Evolutionary conservation across 2,888 invertebrate genomes (phyloP), one percentile per base, ranked within the genome.

Genomic region (Frankliniella fusca): DNA sequence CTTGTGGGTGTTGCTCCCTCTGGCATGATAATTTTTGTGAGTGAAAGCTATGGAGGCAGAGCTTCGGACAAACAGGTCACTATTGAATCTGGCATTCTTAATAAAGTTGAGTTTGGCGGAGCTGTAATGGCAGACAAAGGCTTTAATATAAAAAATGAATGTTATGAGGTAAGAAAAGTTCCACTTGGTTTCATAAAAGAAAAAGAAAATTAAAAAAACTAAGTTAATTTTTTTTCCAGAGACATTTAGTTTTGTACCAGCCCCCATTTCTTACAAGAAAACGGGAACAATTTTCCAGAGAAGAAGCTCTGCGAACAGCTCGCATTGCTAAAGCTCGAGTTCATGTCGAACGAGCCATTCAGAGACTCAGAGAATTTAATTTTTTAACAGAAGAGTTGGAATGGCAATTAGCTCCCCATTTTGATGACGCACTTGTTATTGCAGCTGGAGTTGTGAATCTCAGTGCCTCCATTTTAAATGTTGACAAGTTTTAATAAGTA

Each of bases 11-110:
- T 83, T 70, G 85, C 86, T 48, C 86, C 87, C 3, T 85, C 86
- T 85, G 86, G 87, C 3, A 81, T 86, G 1, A 86, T 88, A 23
- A 86, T 85, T 83, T 87, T 85, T 85, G 84, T 87, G 10, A 87
- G 87, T 23, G 80, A 83, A 20, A 87, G 87, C 9, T 87, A 84
- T 85, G 87, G 87, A 50, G 86, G 87, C 23, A 81, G 86, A 84
- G 84, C 83, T 38, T 83, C 84, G 27, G 86, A 87, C 82, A 84
- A 80, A 48, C 12, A 81, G 48, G 48, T 86, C 65, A 83, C 85
- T 76, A 80, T 85, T 82, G 79, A 84, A 70, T 82, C 84, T 83
- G 83, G 84, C n/a, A 84, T 84, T 81, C 80, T 85, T 28, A 81
- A 85, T 11, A 70, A 70, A 48, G 70, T 86, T 28, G 83, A 84